phyloP scores from a whole-genome alignment of 2,797 vertebrate species.

The Enteromius fasciolatus region DNA sequence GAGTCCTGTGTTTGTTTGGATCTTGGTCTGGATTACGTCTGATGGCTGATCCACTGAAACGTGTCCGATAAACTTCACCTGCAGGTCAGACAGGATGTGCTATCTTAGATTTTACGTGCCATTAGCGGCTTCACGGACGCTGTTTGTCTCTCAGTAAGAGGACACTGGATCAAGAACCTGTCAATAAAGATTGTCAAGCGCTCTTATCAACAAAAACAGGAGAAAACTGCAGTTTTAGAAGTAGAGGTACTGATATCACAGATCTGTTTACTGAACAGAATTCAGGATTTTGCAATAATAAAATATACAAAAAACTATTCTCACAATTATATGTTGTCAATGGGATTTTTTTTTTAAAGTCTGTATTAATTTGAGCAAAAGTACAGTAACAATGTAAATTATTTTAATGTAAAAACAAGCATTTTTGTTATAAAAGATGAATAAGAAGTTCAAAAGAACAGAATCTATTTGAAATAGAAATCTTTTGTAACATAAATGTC shows the following conservation, averaged over 20 bases:
- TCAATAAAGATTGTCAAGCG: constrained; percentile 3
- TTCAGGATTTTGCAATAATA: background rate
- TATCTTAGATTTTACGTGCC: background rate
- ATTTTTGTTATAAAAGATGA: background rate
- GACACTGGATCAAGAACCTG: constrained; percentile 12
- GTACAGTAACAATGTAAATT: background rate
- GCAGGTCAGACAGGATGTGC: constrained; percentile 35
- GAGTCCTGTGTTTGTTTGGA: constrained; percentile 35
- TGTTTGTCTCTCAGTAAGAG: background rate
- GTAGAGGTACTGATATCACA: background rate
- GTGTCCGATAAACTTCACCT: constrained; percentile 32
- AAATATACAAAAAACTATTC: background rate
- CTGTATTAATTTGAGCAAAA: background rate
- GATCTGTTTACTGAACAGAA: background rate
- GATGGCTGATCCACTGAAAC: constrained; percentile 9
- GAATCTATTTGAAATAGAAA: background rate
- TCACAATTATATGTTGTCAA: background rate
- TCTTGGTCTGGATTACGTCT: constrained; percentile 29
- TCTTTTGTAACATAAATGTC: background rate
- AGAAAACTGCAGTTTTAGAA: background rate
- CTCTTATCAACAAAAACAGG: constrained; percentile 21
- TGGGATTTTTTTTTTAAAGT: background rate
- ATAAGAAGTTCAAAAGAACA: background rate
- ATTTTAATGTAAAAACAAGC: background rate
- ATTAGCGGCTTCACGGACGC: background rate